These are phyloP conservation scores for Pelobates fuscus DNA, from an alignment of 2,113 vertebrate species.

Conservation along the genomic window DNA sequence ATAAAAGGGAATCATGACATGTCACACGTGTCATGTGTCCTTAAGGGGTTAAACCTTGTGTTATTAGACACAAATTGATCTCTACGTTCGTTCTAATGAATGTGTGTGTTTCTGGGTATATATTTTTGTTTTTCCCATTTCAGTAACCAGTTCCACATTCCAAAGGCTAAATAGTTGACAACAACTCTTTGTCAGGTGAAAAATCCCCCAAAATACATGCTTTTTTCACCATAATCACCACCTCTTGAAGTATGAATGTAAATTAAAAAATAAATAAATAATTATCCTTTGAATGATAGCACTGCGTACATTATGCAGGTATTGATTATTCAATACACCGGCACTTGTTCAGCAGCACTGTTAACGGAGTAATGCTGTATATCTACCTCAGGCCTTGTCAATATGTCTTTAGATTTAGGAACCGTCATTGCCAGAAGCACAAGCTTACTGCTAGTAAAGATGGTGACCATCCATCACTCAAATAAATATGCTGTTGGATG, in stretches of 20 bases:
- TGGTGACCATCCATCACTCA: no score
- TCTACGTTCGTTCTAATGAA: background rate
- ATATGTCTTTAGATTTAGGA: background rate
- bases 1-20: no score
- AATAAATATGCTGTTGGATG: no score
- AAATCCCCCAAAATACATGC: conserved; percentile 21
- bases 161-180: background rate
- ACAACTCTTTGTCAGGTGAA: conserved; percentile 9
- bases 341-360: background rate
- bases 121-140: background rate
- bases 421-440: background rate
- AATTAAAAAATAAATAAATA: conserved; percentile 25
- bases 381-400: no score
- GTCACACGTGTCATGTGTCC: no score
- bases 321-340: background rate
- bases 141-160: conserved; percentile 13
- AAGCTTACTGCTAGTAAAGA: no score
- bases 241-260: conserved; percentile 26
- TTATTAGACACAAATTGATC: background rate
- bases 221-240: conserved; percentile 35
- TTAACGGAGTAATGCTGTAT: no score
- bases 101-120: background rate
- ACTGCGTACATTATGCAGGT: conserved; percentile 5
- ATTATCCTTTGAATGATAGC: conserved; percentile 19
- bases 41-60: no score